Evolutionary conservation across 1,140 invertebrate genomes (phyloP).

Genomic region (Leptopilina clavipes): DNA sequence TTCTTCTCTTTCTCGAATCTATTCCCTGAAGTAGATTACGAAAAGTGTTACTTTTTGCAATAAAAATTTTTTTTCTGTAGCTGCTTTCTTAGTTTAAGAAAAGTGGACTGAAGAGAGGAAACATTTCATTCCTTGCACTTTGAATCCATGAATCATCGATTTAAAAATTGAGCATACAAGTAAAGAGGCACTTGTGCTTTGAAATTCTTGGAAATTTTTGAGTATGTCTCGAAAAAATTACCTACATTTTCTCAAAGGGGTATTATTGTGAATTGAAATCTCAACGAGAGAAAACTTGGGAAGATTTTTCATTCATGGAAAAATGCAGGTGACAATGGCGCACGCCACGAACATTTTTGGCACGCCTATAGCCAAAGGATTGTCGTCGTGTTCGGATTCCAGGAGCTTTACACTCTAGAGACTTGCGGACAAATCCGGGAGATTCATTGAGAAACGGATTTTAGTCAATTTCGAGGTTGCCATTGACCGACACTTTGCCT

Average conservation of each 20-base stretch:
- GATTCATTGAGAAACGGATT: conserved; percentile 59
- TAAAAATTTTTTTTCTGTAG: neutral
- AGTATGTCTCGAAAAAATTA: too few relatives aligned
- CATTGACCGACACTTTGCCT: conserved; percentile 60
- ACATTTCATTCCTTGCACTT: neutral
- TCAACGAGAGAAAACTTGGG: too few relatives aligned
- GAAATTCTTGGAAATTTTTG: conserved; percentile 4
- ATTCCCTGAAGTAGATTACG: neutral
- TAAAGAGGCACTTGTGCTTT: too few relatives aligned
- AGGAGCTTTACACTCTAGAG: neutral
- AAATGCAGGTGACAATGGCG: conserved; percentile 27
- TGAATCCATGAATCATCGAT: conserved; percentile 13
- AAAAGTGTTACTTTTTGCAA: neutral
- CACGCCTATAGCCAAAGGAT: too few relatives aligned
- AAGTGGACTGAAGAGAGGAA: neutral
- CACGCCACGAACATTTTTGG: conserved; percentile 38
- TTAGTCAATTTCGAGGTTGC: conserved; percentile 57
- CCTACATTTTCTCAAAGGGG: neutral
- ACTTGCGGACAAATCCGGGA: conserved; percentile 57
- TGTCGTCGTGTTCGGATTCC: conserved; percentile 22
- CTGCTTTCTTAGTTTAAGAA: neutral
- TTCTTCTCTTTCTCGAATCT: neutral
- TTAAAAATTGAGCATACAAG: too few relatives aligned
- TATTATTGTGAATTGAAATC: too few relatives aligned
- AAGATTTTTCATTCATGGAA: conserved; percentile 40